Evolutionary conservation across 2,888 invertebrate genomes (phyloP), one percentile per base, ranked within the genome.

Genomic region (Incurvaria masculella): DNA sequence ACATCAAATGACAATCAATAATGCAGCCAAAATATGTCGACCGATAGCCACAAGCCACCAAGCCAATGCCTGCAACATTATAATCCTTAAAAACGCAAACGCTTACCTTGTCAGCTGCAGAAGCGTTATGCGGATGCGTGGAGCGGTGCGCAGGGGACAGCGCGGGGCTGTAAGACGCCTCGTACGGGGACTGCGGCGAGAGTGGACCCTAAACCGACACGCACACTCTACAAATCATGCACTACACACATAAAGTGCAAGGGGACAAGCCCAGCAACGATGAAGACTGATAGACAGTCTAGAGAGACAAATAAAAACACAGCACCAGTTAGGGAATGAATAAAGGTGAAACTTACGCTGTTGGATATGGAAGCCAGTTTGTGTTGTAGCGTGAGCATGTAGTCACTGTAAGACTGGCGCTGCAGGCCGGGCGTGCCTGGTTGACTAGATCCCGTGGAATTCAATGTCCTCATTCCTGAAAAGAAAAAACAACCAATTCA

Each of bases 361-460:
- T 74, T 74, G n/a, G 81, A 80, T 55, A 82, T 82, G 49, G 79
- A 79, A 42, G 84, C 81, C 38, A 88, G 70, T 62, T 88, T 87
- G 62, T 88, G 87, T 57, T 88, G 88, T 53, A 88, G 68, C 44
- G 82, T 82, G 57, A 86, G 81, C 80, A 88, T 82, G 62, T 87
- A 87, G 43, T 83, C 80, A 61, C 81, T 85, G 64, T 88, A 86
- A 2, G 82, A 79, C 49, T 83, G 82, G 52, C 79, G 78, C 8
- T 33, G n/a, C 56, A 83, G 81, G 64, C 84, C 86, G 5, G 88
- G 88, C 26, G 87, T 85, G 55, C 85, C 63, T 42, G 78, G 76
- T 56, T 73, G 75, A 44, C 75, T 81, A 16, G 82, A 81, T 45
- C 83, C 82, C 40, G 68, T 66, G 2, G 75, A 76, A 60, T 70